These are phyloP conservation scores for Chlamydotis undulata DNA, from an alignment of 2,113 vertebrate species.

Conservation along the genomic window DNA sequence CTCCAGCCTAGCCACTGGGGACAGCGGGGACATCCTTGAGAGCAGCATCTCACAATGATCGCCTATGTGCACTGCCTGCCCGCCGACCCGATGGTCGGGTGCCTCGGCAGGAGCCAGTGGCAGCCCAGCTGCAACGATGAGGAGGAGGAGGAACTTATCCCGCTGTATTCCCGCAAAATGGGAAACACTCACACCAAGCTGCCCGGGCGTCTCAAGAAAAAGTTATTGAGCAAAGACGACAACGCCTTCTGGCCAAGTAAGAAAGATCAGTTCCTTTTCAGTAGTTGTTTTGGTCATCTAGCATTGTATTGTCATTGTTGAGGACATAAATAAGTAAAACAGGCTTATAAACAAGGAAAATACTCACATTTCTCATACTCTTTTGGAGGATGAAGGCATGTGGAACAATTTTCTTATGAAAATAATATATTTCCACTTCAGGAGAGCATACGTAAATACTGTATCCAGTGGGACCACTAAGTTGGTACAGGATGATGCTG, in stretches of 20 bases:
- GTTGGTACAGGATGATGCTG: not conserved
- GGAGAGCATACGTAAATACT: not conserved
- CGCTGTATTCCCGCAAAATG: slow-evolving; percentile 75
- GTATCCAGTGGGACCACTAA: not conserved
- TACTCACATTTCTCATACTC: not conserved
- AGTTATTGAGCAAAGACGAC: slow-evolving; percentile 78
- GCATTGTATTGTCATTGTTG: not conserved
- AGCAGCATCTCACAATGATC: slow-evolving; percentile 79
- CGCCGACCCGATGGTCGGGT: slow-evolving; percentile 77
- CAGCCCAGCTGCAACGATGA: slow-evolving; percentile 77
- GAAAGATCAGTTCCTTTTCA: slow-evolving; percentile 10
- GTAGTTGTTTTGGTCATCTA: not conserved
- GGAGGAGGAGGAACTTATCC: slow-evolving; percentile 71
- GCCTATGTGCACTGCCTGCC: slow-evolving; percentile 83
- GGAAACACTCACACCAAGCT: slow-evolving; percentile 75
- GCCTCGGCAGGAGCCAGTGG: slow-evolving; percentile 78
- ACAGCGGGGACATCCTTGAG: slow-evolving; percentile 65
- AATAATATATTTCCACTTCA: not conserved
- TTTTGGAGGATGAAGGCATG: not conserved
- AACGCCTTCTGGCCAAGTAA: slow-evolving; percentile 85
- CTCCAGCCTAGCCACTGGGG: slow-evolving; percentile 57
- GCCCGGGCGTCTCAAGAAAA: slow-evolving; percentile 74
- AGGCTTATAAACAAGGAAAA: not conserved
- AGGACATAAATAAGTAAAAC: not conserved
- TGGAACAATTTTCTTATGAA: not conserved